Evolutionary conservation across 1,140 invertebrate genomes (phyloP), one percentile per base, ranked within the genome.

Genomic region (Idris sp.): DNA sequence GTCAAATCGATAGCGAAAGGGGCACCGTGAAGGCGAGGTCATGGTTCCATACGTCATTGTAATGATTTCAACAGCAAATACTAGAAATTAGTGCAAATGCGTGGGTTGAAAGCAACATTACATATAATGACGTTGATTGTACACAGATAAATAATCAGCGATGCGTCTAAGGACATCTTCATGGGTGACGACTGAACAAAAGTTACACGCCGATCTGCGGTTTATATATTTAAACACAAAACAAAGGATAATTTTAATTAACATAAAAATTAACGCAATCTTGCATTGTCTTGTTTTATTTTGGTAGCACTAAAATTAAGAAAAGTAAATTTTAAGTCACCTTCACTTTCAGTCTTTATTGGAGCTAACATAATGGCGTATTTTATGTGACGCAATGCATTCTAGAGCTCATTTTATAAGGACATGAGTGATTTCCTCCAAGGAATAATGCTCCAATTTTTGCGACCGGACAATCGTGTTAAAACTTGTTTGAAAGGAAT

Each of bases 1-100:
- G 74, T 62, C 38, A 65, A 69, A 81, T 78, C 79, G 81, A 80
- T 72, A 64, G 81, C 79, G 81, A 82, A 82, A 82, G 81, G 81
- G 56, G 40, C 68, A 74, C 59, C 71, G 53, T 58, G n/a, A n/a
- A 79, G 67, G 67, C 79, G 79, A 82, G 81, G 81, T 81, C 79
- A 73, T 78, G 77, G 78, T 74, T 68, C 72, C 51, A 54, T 48
- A 72, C 54, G 54, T 68, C 71, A 73, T 80, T 81, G 73, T 53
- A 54, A 41, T 58, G 64, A 76, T 79, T 79, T 71, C 68, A 73
- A 74, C 35, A 61, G 65, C 74, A 74, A 80, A 79, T 67, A 48
- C 28, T 76, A 54, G 74, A 77, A 82, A 80, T 79, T 75, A 77
- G 68, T 54, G 53, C 59, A 65, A 67, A 56, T 46, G 41, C 73